Conservation (phyloP, 2,113 vertebrate genomes). For the Cyphomyrus discorhynchus region DNA sequence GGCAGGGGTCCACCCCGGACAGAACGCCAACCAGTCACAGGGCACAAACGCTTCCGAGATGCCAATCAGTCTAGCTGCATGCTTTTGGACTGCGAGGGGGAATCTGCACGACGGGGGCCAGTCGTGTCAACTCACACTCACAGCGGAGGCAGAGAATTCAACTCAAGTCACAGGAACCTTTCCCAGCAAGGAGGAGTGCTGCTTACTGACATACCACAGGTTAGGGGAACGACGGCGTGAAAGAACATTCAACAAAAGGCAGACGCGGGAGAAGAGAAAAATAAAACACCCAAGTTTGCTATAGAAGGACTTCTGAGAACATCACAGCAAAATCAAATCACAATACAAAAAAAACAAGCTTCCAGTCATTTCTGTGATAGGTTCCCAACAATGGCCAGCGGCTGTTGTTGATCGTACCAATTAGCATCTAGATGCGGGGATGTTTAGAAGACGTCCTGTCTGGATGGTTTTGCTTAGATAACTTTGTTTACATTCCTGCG, state of each 20-base stretch:
- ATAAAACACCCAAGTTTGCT: background rate
- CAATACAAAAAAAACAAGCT: background rate
- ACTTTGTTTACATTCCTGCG: background rate
- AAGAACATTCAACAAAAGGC: background rate
- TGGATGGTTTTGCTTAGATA: background rate
- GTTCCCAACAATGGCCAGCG: background rate
- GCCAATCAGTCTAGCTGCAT: background rate
- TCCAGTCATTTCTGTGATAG: background rate
- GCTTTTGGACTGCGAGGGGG: background rate
- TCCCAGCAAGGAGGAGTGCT: background rate
- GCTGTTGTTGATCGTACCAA: background rate
- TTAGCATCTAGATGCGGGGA: background rate
- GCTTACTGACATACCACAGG: background rate
- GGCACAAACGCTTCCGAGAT: background rate
- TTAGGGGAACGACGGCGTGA: background rate
- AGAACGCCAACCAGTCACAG: background rate
- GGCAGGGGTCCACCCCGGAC: background rate
- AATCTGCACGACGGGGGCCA: background rate
- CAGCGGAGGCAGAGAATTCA: background rate
- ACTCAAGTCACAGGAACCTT: background rate
- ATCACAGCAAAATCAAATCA: background rate
- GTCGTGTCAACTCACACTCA: background rate
- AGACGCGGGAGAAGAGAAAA: background rate
- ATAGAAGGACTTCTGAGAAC: background rate
- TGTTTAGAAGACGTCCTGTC: background rate